Conservation (phyloP, 2,113 vertebrate genomes). For the Gopherus flavomarginatus region DNA sequence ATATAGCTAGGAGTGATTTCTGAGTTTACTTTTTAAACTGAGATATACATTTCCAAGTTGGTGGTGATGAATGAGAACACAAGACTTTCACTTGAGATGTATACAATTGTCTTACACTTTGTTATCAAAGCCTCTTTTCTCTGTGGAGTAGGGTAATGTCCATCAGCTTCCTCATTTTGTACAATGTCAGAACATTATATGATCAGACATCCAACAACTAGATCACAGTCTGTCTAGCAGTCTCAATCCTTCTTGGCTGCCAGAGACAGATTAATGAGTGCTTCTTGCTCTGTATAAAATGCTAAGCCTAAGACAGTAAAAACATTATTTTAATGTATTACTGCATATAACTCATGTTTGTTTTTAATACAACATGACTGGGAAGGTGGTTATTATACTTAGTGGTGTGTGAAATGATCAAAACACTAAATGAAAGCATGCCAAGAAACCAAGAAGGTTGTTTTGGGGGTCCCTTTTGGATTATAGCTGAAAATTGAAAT, state of each 20-base stretch:
- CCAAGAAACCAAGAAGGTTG: neutral
- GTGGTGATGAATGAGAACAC: neutral
- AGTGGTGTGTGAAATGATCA: slow-evolving; percentile 25
- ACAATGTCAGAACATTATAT: neutral
- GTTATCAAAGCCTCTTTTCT: neutral
- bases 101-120: neutral
- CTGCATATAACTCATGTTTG: neutral
- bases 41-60: neutral
- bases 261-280: neutral
- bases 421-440: accelerated
- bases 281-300: neutral
- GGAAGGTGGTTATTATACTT: neutral
- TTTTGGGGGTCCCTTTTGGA: neutral
- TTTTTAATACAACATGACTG: neutral
- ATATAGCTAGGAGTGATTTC: accelerated
- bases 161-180: neutral
- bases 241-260: slow-evolving; percentile 15
- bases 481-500: neutral
- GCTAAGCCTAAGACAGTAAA: slow-evolving; percentile 10
- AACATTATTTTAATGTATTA: accelerated
- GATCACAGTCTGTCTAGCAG: neutral
- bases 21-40: neutral
- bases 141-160: neutral
- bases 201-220: neutral
- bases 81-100: neutral